Evolutionary conservation across 2,113 vertebrate species (phyloP), one percentile per base, ranked within the genome.

Genomic region (Zosterops japonicus): DNA sequence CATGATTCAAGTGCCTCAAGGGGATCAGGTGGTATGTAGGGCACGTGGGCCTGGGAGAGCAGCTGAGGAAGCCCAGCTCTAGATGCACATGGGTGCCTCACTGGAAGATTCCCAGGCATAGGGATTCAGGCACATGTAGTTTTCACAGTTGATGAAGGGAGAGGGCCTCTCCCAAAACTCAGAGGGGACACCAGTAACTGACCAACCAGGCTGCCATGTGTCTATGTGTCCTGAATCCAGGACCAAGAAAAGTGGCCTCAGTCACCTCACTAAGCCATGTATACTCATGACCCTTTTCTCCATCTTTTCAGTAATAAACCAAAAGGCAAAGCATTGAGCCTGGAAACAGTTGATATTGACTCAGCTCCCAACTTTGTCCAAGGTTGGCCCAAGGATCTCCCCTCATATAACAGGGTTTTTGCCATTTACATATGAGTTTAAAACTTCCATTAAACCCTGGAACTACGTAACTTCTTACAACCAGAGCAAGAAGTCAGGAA

Each of bases 41-140:
- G 36, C 87, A 91, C 41, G 17, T 0, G 2, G 41, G 28, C 15
- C 83, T 35, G 50, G 44, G 49, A 87, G 4, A 81, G 15, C 75
- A 90, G 79, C 36, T 2, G 6, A 72, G 49, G 22, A 27, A 49
- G 9, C 12, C 19, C 23, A 61, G 76, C 47, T 81, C 63, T 35
- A 47, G 85, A 53, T n/a, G 33, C 14, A 70, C 23, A 25, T 41
- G 31, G 7, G 8, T 36, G 36, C 67, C 55, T 81, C 60, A 44
- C 21, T 3, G 2, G 14, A 85, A 64, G 13, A 29, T 91, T 82
- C 52, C 31, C 21, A 60, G 57, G 44, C 44, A 60, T 0, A 27
- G 9, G 27, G 42, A 46, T 25, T 61, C 41, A 61, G 53, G 17
- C 18, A 92, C 0, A 0, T 16, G 33, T 0, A 18, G 8, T 63